Evolutionary conservation across 2,888 invertebrate species (phyloP).

Genomic region (Romanomermis culicivorax): DNA sequence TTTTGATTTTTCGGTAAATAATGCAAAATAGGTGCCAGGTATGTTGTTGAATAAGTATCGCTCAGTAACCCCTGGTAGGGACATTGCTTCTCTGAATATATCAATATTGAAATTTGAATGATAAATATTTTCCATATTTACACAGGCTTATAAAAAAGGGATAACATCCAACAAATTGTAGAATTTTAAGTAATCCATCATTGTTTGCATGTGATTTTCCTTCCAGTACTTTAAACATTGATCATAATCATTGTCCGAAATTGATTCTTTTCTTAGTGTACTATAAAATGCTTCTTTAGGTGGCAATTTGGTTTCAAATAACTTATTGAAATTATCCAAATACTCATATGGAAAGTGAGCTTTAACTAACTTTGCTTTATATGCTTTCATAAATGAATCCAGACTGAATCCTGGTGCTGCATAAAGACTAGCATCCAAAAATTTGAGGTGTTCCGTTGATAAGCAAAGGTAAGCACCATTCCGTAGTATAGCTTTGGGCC

Average conservation of each 20-base stretch:
- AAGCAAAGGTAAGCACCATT: neutral
- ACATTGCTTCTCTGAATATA: slow-evolving; percentile 10
- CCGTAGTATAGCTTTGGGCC: neutral
- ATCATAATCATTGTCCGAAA: slow-evolving; percentile 1
- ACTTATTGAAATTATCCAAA: neutral
- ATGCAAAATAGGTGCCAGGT: neutral
- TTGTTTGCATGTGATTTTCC: neutral
- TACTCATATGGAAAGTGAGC: slow-evolving; percentile 4
- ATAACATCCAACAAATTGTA: slow-evolving; percentile 12
- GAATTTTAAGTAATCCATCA: slow-evolving; percentile 8
- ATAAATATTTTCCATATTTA: slow-evolving; percentile 11
- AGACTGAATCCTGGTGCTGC: neutral
- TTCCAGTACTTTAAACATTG: neutral
- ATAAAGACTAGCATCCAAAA: slow-evolving; percentile 1
- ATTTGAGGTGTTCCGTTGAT: neutral
- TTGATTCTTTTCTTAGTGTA: neutral
- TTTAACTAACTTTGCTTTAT: neutral
- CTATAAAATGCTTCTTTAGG: slow-evolving; percentile 1
- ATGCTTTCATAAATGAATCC: slow-evolving; percentile 1
- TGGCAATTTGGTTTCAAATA: neutral
- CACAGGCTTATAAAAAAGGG: slow-evolving; percentile 12
- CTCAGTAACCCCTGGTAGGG: slow-evolving; percentile 10
- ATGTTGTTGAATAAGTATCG: slow-evolving; percentile 10
- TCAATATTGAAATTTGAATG: slow-evolving; percentile 7
- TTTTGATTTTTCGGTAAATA: neutral